These are phyloP conservation scores for Oasisia sp. DNA, from an alignment of 2,888 invertebrate genomes.

Conservation along the genomic window DNA sequence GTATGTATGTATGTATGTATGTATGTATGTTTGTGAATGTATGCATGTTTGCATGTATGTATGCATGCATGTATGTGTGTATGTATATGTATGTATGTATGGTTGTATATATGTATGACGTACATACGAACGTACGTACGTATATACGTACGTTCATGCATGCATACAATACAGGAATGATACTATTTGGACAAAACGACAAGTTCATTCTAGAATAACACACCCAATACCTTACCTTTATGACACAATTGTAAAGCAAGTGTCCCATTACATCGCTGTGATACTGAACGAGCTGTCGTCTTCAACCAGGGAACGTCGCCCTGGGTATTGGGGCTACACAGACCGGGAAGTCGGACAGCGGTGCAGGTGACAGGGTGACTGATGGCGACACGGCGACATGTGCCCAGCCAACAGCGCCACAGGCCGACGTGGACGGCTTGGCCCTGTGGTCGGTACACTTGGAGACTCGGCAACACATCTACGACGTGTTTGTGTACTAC, in stretches of 20 bases:
- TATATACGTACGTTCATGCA: too few species aligned
- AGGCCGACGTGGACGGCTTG: not conserved
- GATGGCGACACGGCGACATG: not conserved
- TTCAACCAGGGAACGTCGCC: not conserved
- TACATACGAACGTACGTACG: too few species aligned
- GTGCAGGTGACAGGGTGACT: not conserved
- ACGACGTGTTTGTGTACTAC: not conserved
- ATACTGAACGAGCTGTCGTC: not conserved
- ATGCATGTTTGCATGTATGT: too few species aligned
- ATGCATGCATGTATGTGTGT: too few species aligned
- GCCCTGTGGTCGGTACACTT: not conserved
- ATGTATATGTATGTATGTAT: too few species aligned
- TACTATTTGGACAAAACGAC: too few species aligned
- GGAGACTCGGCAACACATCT: not conserved
- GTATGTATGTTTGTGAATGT: too few species aligned
- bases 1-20: too few species aligned
- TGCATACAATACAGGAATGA: too few species aligned
- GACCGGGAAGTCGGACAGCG: not conserved
- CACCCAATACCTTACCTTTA: too few species aligned
- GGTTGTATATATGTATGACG: too few species aligned
- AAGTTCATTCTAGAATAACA: too few species aligned
- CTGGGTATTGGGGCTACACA: not conserved
- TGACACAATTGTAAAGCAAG: not conserved
- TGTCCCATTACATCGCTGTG: not conserved
- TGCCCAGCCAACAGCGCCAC: not conserved